Evolutionary conservation across 2,797 vertebrate genomes (phyloP).

Genomic region (Pristis pectinata): DNA sequence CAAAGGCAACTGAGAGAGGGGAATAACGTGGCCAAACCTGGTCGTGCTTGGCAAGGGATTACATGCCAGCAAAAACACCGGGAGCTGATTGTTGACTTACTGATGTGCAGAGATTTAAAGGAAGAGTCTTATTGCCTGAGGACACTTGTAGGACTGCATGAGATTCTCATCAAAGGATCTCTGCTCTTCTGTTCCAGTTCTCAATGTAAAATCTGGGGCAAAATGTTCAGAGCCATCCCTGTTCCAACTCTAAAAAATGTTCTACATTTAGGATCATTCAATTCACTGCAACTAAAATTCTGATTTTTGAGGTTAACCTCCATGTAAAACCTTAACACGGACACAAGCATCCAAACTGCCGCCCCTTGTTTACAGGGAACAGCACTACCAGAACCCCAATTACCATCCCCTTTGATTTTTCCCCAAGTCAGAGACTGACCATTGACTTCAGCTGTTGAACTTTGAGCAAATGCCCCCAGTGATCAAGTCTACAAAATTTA

Average conservation of each 20-base stretch:
- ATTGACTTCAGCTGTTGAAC: not conserved
- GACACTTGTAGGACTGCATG: too few species aligned
- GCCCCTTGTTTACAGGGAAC: too few species aligned
- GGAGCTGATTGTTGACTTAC: not conserved
- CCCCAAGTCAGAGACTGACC: not conserved
- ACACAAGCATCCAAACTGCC: too few species aligned
- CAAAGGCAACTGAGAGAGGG: not conserved
- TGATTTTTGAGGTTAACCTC: too few species aligned
- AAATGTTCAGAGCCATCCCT: too few species aligned
- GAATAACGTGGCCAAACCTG: not conserved
- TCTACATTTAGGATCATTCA: too few species aligned
- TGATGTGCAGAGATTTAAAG: not conserved
- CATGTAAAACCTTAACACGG: too few species aligned
- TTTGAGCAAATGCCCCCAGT: not conserved
- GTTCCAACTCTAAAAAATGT: too few species aligned
- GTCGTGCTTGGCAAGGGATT: not conserved
- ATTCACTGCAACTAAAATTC: too few species aligned
- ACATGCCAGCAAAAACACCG: too few species aligned
- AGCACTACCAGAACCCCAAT: not conserved
- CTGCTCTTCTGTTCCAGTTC: not conserved
- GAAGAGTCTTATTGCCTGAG: not conserved
- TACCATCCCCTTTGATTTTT: not conserved
- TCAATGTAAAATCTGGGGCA: not conserved
- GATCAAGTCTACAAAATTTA: not conserved
- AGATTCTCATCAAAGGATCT: not conserved